Evolutionary conservation across 1,140 invertebrate genomes (phyloP).

Genomic region (Bombus turneri): DNA sequence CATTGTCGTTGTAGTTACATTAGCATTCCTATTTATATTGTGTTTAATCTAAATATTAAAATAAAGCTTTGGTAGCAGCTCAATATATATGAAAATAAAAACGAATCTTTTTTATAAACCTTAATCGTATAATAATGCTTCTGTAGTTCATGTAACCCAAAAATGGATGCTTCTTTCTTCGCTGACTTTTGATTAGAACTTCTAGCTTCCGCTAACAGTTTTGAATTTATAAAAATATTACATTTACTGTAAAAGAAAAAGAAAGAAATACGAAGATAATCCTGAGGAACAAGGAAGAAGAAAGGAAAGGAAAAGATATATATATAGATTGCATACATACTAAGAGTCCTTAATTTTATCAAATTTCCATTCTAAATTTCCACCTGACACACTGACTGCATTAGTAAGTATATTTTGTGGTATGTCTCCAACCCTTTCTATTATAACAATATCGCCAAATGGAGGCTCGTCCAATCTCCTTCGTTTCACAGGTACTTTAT

Average conservation of each 20-base stretch:
- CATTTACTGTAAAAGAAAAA: constrained; percentile 64
- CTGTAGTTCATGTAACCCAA: constrained; percentile 77
- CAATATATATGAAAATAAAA: neutral
- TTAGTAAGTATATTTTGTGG: constrained; percentile 67
- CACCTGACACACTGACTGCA: constrained; percentile 64
- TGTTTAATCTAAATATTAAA: constrained; percentile 46
- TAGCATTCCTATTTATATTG: constrained; percentile 1
- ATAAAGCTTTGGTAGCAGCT: neutral
- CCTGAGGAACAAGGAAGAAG: neutral
- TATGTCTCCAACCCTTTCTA: constrained; percentile 71
- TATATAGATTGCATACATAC: constrained; percentile 37
- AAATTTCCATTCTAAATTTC: constrained; percentile 72
- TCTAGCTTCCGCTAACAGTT: constrained; percentile 69
- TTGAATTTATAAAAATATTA: constrained; percentile 74
- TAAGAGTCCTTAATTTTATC: constrained; percentile 34
- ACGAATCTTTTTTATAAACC: constrained; percentile 67
- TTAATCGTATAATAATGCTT: constrained; percentile 83
- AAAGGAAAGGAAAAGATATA: constrained; percentile 21
- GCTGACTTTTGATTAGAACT: constrained; percentile 77
- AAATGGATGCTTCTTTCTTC: constrained; percentile 78
- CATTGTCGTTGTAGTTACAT: constrained; percentile 46
- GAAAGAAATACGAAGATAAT: neutral
- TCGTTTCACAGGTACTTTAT: constrained; percentile 14
- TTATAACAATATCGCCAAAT: constrained; percentile 73
- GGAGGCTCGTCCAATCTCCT: constrained; percentile 38